A percentile compares a stretch with the other conserved stretches of the same genome.
Conservation (phyloP, 1,140 invertebrate species). For the Artemia franciscana region DNA sequence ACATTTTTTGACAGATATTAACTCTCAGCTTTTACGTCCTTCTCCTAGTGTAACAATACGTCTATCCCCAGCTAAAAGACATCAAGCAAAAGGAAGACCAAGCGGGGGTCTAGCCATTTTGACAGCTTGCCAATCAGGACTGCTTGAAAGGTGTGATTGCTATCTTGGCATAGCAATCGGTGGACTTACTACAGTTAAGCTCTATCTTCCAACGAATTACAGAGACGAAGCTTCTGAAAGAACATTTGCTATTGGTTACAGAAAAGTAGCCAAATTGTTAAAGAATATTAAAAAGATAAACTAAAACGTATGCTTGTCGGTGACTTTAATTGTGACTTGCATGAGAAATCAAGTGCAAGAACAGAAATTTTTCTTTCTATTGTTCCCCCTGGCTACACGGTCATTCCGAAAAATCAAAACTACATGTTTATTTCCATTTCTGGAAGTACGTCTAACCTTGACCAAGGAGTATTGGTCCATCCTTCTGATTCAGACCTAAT, state of each 20-base stretch:
- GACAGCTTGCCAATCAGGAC: neutral
- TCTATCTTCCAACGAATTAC: neutral
- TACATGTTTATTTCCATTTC: neutral
- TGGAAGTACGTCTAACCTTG: neutral
- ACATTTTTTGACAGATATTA: neutral
- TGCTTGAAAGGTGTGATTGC: neutral
- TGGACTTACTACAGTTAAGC: neutral
- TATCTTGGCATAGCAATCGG: neutral
- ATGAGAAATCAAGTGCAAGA: neutral
- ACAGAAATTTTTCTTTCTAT: neutral
- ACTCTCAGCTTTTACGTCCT: neutral
- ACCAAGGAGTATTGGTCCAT: neutral
- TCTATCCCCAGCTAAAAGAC: neutral
- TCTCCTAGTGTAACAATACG: neutral
- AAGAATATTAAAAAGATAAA: neutral
- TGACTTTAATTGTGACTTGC: neutral
- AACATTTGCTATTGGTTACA: neutral
- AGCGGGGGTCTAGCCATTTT: neutral
- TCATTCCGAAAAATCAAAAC: neutral
- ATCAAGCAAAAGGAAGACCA: neutral
- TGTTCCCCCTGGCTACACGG: neutral
- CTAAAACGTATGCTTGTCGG: neutral
- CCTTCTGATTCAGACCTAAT: neutral
- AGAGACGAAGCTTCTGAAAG: neutral
- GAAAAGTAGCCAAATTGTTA: neutral